Conservation (phyloP, 2,113 vertebrate genomes). For the Macquaria australasica region DNA sequence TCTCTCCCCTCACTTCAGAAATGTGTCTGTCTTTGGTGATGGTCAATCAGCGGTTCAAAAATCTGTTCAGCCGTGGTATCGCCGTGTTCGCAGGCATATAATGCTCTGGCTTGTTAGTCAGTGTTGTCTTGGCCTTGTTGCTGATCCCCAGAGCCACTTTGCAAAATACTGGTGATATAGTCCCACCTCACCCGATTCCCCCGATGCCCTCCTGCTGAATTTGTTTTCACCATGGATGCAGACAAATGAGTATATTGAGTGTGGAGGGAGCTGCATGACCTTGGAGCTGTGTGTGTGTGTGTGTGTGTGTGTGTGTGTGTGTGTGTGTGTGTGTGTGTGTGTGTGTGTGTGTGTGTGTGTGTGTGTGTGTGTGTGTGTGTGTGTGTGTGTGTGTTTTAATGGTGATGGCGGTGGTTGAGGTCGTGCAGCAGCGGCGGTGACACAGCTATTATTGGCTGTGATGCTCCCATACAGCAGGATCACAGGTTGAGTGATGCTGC, state of each 20-base stretch:
- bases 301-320: conserved; percentile 15
- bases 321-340: conserved; percentile 11
- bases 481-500: conserved; percentile 32
- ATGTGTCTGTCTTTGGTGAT: not conserved
- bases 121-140: not conserved
- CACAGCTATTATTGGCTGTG: conserved; percentile 17
- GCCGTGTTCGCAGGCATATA: not conserved
- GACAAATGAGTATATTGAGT: not conserved
- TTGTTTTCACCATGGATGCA: conserved; percentile 7
- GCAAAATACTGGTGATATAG: not conserved
- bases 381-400: not conserved
- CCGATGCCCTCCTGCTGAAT: conserved; percentile 28
- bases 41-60: not conserved
- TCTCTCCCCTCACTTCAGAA: not conserved
- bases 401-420: not conserved
- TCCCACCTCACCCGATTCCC: conserved; percentile 13
- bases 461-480: conserved; percentile 6
- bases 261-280: conserved; percentile 21
- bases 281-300: conserved; percentile 17
- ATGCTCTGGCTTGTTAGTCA: not conserved
- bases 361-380: conserved; percentile 15
- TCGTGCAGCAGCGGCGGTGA: not conserved
- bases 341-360: conserved; percentile 12
- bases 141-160: not conserved
- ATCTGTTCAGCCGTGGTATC: not conserved